Percentiles rank a stretch among this genome's conserved stretches.
phyloP scores from a whole-genome alignment of 2,797 vertebrate genomes.

The Mionectes olivaceus region DNA sequence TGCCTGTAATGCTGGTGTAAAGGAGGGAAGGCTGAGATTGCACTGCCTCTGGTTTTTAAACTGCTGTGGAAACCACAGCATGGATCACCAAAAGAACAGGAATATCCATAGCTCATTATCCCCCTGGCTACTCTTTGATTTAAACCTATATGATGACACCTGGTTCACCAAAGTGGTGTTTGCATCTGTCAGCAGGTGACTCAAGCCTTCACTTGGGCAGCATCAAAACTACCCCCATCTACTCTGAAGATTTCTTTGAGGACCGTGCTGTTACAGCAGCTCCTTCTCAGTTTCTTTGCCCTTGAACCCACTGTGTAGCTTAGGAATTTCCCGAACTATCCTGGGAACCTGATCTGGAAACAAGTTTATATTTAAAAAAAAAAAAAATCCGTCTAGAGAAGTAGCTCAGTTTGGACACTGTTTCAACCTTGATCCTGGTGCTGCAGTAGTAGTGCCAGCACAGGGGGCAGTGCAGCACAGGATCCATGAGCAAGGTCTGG shows the following conservation, averaged over 20 bases:
- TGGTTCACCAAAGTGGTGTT: background rate
- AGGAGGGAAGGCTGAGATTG: background rate
- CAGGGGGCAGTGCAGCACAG: constrained; percentile 16
- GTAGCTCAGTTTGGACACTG: background rate
- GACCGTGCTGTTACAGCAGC: background rate
- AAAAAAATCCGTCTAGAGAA: background rate
- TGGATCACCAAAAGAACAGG: background rate
- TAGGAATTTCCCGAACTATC: background rate
- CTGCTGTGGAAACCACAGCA: background rate
- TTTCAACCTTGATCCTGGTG: background rate
- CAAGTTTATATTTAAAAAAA: background rate
- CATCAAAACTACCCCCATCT: background rate
- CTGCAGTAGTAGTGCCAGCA: background rate
- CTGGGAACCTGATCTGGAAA: background rate
- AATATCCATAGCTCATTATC: background rate
- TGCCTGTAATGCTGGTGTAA: background rate
- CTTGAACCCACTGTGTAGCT: background rate
- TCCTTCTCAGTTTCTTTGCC: background rate
- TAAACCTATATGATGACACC: background rate
- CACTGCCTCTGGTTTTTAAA: background rate
- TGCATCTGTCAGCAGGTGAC: background rate
- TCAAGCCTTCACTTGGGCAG: background rate
- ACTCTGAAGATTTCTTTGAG: background rate
- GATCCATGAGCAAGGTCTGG: background rate
- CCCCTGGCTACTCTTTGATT: background rate